These are phyloP conservation scores for Platerodrilus igneus DNA, from an alignment of 2,888 invertebrate genomes.

Conservation along the genomic window DNA sequence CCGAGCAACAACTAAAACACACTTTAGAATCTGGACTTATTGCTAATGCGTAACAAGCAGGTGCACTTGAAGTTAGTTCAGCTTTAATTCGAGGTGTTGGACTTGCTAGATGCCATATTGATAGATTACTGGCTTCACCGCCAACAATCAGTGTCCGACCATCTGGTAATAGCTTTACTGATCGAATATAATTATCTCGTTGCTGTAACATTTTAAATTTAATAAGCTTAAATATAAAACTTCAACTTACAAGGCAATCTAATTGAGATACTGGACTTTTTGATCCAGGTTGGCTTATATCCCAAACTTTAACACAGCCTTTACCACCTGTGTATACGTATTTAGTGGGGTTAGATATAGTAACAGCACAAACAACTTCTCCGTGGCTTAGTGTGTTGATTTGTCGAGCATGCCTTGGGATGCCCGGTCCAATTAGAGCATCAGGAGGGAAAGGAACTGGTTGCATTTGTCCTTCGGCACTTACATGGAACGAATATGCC, in stretches of 20 bases:
- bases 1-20: conserved; percentile 96
- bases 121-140: conserved; percentile 90
- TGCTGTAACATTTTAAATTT: conserved; percentile 54
- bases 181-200: conserved; percentile 92
- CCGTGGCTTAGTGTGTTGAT: conserved; percentile 93
- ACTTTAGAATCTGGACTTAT: conserved; percentile 94
- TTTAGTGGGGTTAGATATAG: conserved; percentile 88
- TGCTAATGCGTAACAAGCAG: conserved; percentile 95
- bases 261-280: conserved; percentile 87
- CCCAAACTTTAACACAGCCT: conserved; percentile 97
- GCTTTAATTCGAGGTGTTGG: conserved; percentile 89
- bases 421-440: conserved; percentile 87
- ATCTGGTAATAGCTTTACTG: conserved; percentile 89
- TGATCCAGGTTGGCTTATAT: conserved; percentile 82
- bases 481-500: conserved; percentile 92
- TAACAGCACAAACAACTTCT: conserved; percentile 96
- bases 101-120: conserved; percentile 92
- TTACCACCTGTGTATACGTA: conserved; percentile 95
- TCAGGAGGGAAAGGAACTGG: conserved; percentile 94
- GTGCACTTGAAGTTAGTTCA: conserved; percentile 88
- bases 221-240: not conserved
- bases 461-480: conserved; percentile 82
- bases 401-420: conserved; percentile 88
- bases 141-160: conserved; percentile 92
- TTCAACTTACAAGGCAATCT: conserved; percentile 76